Conservation (phyloP, 2,888 invertebrate species). For the Mycalesis mineus region DNA sequence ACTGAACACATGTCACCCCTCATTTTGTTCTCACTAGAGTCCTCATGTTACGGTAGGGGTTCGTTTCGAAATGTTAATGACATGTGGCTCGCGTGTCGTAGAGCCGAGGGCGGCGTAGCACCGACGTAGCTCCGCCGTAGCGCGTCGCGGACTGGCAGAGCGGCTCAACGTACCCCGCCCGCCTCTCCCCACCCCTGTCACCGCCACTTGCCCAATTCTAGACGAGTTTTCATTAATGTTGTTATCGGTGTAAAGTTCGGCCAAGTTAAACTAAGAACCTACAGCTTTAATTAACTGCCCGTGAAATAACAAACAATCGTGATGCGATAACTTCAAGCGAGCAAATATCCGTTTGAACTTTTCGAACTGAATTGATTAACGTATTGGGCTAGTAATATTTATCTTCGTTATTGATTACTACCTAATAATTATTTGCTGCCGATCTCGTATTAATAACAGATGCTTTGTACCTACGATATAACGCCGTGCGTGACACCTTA, state of each 20-base stretch:
- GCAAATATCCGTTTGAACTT: slow-evolving; percentile 20
- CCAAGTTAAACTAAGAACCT: slow-evolving; percentile 65
- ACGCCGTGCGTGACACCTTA: too few relatives aligned
- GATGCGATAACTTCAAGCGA: slow-evolving; percentile 42
- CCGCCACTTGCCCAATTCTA: slow-evolving; percentile 69
- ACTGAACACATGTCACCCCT: slow-evolving; percentile 46
- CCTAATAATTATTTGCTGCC: not conserved
- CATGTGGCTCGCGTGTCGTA: slow-evolving; percentile 45
- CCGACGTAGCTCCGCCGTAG: slow-evolving; percentile 53
- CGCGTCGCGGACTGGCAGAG: slow-evolving; percentile 60
- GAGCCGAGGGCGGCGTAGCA: slow-evolving; percentile 37
- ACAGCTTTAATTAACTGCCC: slow-evolving; percentile 73
- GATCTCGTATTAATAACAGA: too few relatives aligned
- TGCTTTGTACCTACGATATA: too few relatives aligned
- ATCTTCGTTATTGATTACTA: not conserved
- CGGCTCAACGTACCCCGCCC: slow-evolving; percentile 50
- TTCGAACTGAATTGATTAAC: not conserved
- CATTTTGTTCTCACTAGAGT: slow-evolving; percentile 20
- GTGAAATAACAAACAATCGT: slow-evolving; percentile 58
- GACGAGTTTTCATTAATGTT: slow-evolving; percentile 75
- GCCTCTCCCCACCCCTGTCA: slow-evolving; percentile 53
- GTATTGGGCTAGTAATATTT: not conserved
- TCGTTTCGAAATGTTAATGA: slow-evolving; percentile 26
- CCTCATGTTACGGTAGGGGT: slow-evolving; percentile 10
- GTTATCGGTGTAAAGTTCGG: slow-evolving; percentile 72